A percentile compares a stretch with the other conserved stretches of the same genome.
Conservation (phyloP, 2,888 invertebrate species). For the Orthonychiurus folsomi region DNA sequence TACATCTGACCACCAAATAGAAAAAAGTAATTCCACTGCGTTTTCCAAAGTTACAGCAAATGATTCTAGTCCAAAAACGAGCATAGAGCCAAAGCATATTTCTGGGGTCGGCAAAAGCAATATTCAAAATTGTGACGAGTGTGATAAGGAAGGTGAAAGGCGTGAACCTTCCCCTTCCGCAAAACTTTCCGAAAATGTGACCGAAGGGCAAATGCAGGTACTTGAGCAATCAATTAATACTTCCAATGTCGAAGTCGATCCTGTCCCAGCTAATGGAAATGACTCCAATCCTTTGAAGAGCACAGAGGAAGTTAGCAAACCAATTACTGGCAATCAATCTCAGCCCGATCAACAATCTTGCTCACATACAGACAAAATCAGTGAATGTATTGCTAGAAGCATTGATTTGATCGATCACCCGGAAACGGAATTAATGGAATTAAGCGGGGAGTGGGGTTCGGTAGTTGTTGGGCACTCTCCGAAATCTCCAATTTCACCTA, state of each 20-base stretch:
- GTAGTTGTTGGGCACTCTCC: conserved; percentile 22
- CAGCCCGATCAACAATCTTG: not conserved
- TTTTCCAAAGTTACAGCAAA: not conserved
- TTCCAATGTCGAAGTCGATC: no score
- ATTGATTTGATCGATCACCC: conserved; percentile 36
- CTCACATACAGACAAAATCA: conserved; percentile 25
- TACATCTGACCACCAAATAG: no score
- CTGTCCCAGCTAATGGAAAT: not conserved
- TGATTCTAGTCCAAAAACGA: not conserved
- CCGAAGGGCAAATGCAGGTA: not conserved
- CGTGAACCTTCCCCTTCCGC: not conserved
- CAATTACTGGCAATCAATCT: not conserved
- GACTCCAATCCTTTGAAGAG: not conserved
- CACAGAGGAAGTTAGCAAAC: not conserved
- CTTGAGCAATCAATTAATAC: no score
- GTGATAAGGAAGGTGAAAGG: no score
- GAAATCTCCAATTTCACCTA: conserved; percentile 39
- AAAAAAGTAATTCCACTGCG: no score
- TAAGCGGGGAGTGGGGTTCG: conserved; percentile 34
- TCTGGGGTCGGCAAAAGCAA: not conserved
- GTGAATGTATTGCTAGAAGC: conserved; percentile 40
- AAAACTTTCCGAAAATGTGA: not conserved
- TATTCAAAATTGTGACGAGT: no score
- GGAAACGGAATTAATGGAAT: conserved; percentile 36
- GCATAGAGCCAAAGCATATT: no score